Conservation (phyloP, 2,113 vertebrate species). For the Tapirus terrestris region DNA sequence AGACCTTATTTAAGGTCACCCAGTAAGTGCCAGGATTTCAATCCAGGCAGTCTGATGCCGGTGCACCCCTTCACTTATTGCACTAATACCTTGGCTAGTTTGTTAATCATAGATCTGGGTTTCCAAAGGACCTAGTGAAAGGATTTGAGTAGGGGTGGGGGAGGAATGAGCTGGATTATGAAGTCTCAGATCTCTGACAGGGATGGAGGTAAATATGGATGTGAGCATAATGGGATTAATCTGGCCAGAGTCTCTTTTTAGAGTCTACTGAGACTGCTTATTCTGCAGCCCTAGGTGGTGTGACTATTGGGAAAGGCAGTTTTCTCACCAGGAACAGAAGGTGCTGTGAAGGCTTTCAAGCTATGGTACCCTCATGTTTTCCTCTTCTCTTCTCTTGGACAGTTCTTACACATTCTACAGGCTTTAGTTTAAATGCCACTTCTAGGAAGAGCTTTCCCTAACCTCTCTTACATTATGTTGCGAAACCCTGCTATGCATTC, state of each 20-base stretch:
- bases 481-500: neutral
- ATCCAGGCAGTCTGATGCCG: neutral
- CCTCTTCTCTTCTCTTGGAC: neutral
- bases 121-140: neutral
- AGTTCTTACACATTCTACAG: slow-evolving; percentile 8
- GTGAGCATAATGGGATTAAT: slow-evolving; percentile 36
- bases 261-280: neutral
- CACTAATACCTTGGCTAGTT: neutral
- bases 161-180: neutral
- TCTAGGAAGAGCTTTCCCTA: neutral
- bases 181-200: slow-evolving; percentile 19
- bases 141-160: too few species aligned
- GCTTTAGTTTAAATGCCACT: neutral
- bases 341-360: neutral
- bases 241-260: neutral
- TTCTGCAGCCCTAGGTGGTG: neutral
- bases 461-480: neutral
- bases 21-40: neutral
- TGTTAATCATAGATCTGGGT: neutral
- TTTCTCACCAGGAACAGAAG: neutral
- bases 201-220: neutral
- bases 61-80: neutral
- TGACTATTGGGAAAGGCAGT: neutral
- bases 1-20: neutral
- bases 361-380: neutral